These are phyloP conservation scores for Rhyacichthys aspro DNA, from an alignment of 2,797 vertebrate genomes.

Conservation along the genomic window DNA sequence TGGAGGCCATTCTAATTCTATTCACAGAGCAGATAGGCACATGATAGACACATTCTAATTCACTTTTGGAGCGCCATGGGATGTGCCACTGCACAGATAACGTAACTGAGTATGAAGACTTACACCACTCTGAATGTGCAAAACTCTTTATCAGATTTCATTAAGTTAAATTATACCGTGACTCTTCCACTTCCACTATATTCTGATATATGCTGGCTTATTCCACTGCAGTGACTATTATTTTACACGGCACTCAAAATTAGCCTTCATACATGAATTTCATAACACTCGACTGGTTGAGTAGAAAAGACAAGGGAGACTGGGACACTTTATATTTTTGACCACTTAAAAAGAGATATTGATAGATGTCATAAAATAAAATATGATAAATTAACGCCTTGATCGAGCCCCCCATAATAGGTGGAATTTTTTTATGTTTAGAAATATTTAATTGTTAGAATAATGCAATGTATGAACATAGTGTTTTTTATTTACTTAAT, in stretches of 20 bases:
- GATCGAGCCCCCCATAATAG: too few relatives aligned
- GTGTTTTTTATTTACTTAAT: too few relatives aligned
- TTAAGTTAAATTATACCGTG: slow-evolving; percentile 27
- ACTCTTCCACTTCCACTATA: slow-evolving; percentile 3
- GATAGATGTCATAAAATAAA: too few relatives aligned
- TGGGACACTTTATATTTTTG: too few relatives aligned
- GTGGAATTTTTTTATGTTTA: too few relatives aligned
- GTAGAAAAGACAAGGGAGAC: too few relatives aligned
- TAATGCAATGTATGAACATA: too few relatives aligned
- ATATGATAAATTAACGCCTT: too few relatives aligned
- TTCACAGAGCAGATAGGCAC: slow-evolving; percentile 24
- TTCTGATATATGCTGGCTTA: slow-evolving; percentile 1
- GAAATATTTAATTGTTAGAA: too few relatives aligned
- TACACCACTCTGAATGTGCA: slow-evolving; percentile 6
- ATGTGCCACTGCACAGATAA: slow-evolving; percentile 15
- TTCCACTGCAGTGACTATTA: slow-evolving; percentile 9
- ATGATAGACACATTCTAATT: slow-evolving; percentile 35
- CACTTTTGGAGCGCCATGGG: slow-evolving; percentile 2
- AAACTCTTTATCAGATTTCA: slow-evolving; percentile 28
- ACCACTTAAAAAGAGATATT: too few relatives aligned
- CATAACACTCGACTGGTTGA: too few relatives aligned
- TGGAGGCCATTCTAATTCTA: slow-evolving; percentile 22
- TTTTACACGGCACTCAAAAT: neutral
- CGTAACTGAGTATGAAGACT: neutral
- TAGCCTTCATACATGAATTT: too few relatives aligned